Percentiles rank a stretch among this genome's conserved stretches.
Conservation (phyloP, 2,113 vertebrate species). For the Pardalotus punctatus region DNA sequence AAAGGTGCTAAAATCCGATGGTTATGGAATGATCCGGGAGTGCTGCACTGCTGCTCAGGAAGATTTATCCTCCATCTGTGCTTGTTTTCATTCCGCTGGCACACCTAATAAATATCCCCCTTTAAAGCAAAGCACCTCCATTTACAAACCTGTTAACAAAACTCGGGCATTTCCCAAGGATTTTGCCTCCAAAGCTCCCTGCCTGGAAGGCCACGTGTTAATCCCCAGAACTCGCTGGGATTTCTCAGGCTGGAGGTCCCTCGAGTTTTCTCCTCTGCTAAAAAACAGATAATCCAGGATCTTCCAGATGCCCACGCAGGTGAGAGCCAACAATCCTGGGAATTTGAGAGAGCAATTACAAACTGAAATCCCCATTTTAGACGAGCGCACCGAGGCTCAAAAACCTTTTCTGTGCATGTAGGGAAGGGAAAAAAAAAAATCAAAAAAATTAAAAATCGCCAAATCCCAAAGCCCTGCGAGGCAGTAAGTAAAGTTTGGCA, state of each 20-base stretch:
- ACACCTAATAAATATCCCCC: conserved; percentile 52
- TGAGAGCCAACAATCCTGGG: neutral
- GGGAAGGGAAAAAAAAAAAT: neutral
- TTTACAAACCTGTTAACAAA: neutral
- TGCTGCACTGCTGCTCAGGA: conserved; percentile 8
- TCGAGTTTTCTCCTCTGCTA: neutral
- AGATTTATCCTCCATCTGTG: conserved; percentile 61
- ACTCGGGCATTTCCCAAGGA: neutral
- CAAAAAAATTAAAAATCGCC: neutral
- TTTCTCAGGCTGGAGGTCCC: neutral
- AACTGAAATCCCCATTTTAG: neutral
- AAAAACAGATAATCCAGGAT: neutral
- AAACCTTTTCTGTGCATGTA: neutral
- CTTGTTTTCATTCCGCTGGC: conserved; percentile 44
- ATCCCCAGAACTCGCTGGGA: neutral
- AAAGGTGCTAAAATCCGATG: conserved; percentile 23
- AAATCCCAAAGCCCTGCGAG: neutral
- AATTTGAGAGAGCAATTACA: neutral
- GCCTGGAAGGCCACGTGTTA: neutral
- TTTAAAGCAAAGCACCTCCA: conserved; percentile 14
- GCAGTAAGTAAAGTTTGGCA: conserved; percentile 59
- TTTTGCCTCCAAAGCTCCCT: neutral
- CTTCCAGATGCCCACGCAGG: neutral
- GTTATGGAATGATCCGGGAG: conserved; percentile 15
- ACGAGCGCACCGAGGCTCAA: neutral